Conservation (phyloP, 2,888 invertebrate species). For the Gymnoscelis rufifasciata region DNA sequence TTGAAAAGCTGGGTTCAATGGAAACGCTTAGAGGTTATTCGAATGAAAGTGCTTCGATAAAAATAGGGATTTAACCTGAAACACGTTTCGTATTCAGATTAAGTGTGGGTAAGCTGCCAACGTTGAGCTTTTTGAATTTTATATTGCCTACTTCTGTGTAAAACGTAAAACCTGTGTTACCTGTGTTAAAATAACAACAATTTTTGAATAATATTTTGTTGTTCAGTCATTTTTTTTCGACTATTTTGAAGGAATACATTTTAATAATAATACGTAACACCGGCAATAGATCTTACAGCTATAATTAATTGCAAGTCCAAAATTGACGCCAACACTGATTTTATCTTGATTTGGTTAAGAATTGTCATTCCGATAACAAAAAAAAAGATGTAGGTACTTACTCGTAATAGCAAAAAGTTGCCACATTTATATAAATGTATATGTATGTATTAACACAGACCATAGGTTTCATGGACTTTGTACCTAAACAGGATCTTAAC, state of each 20-base stretch:
- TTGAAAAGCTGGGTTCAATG: slow-evolving; percentile 10
- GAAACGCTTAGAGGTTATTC: slow-evolving; percentile 1
- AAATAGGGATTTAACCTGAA: slow-evolving; percentile 3
- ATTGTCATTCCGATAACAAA: slow-evolving; percentile 6
- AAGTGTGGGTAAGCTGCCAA: background rate
- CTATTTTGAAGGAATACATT: no score
- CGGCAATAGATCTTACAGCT: background rate
- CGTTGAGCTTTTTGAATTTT: background rate
- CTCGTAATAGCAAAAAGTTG: no score
- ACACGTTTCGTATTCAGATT: slow-evolving; percentile 4
- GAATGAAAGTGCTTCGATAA: background rate
- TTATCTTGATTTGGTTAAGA: slow-evolving; percentile 17
- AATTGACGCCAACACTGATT: slow-evolving; percentile 24
- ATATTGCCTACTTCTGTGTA: background rate
- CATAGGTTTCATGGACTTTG: background rate
- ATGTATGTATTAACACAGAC: no score
- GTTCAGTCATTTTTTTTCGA: no score
- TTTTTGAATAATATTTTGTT: no score
- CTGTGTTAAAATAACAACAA: no score
- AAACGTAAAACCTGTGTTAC: background rate
- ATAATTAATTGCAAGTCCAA: slow-evolving; percentile 18
- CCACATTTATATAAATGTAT: background rate
- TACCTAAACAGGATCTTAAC: background rate
- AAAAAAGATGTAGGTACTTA: no score
- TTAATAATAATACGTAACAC: no score